Evolutionary conservation across 2,113 vertebrate species (phyloP).

Genomic region (Pampusana beccarii): DNA sequence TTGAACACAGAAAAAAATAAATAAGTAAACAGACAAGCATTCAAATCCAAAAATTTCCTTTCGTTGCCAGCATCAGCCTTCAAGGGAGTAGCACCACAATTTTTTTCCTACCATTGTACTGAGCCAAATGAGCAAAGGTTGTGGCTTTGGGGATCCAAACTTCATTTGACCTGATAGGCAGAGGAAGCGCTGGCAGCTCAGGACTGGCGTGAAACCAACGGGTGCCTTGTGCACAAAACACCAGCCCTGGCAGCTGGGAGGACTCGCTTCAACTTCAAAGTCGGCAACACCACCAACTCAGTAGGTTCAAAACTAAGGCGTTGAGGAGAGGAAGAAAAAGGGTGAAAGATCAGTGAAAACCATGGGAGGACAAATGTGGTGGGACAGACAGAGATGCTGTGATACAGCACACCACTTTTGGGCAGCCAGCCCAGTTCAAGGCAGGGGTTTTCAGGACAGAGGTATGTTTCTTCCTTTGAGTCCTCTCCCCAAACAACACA

Average conservation of each 20-base stretch:
- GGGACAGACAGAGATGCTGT: background rate
- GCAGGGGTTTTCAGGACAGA: conserved; percentile 5
- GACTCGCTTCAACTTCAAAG: background rate
- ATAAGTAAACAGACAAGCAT: conserved; percentile 60
- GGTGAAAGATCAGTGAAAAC: background rate
- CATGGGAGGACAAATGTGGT: background rate
- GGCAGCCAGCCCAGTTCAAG: background rate
- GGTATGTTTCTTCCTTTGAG: conserved; percentile 34
- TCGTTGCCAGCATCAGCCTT: conserved; percentile 52
- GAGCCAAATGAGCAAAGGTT: conserved; percentile 35
- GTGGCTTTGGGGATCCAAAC: background rate
- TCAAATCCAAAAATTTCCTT: conserved; percentile 60
- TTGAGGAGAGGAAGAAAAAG: background rate
- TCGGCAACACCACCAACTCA: background rate
- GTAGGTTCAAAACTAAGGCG: background rate
- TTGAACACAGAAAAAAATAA: conserved; percentile 51
- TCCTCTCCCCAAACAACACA: background rate
- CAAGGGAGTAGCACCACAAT: conserved; percentile 27
- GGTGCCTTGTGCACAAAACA: background rate
- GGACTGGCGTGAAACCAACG: background rate
- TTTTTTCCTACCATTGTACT: conserved; percentile 26
- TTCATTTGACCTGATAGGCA: background rate
- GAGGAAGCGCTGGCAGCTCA: background rate
- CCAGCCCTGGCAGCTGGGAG: background rate
- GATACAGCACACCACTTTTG: conserved; percentile 3